Conservation (phyloP, 2,888 invertebrate genomes). For the Hypselothyrea guttata region DNA sequence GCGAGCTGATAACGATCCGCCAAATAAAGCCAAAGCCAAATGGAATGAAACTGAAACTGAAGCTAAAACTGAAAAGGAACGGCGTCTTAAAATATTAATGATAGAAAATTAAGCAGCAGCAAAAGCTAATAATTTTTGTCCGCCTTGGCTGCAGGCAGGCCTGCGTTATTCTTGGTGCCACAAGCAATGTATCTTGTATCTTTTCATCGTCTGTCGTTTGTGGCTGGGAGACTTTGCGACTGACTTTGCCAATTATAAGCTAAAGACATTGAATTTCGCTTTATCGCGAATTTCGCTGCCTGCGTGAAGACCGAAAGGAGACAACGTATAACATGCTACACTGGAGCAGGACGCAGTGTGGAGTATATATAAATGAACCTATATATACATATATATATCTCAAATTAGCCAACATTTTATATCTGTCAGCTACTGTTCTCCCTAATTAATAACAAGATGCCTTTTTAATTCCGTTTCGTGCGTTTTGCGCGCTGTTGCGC, state of each 20-base stretch:
- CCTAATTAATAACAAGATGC: conserved; percentile 82
- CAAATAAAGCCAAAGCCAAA: neutral
- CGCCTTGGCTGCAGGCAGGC: conserved; percentile 7
- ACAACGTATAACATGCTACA: conserved; percentile 20
- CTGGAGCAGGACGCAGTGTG: conserved; percentile 17
- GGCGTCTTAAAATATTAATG: conserved; percentile 69
- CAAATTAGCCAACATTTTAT: conserved; percentile 81
- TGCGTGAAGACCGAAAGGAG: conserved; percentile 56
- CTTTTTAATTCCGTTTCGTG: conserved; percentile 76
- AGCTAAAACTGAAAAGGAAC: conserved; percentile 40
- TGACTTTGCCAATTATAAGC: conserved; percentile 74
- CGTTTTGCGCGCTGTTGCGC: conserved; percentile 74
- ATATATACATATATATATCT: conserved; percentile 64
- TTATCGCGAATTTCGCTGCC: conserved; percentile 68
- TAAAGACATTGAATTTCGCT: conserved; percentile 76
- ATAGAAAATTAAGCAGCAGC: conserved; percentile 68
- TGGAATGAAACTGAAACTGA: too few relatives aligned
- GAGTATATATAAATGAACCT: conserved; percentile 38
- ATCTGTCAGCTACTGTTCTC: conserved; percentile 82
- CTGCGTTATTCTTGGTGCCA: conserved; percentile 16
- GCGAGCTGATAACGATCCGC: conserved; percentile 49
- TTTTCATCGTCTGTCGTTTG: conserved; percentile 27
- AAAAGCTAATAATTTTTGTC: conserved; percentile 20
- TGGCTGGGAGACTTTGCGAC: conserved; percentile 32
- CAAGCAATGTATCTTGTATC: conserved; percentile 61